Percentiles rank a stretch among this genome's conserved stretches.
phyloP scores from a whole-genome alignment of 2,113 vertebrate species.

The Malurus elegans region DNA sequence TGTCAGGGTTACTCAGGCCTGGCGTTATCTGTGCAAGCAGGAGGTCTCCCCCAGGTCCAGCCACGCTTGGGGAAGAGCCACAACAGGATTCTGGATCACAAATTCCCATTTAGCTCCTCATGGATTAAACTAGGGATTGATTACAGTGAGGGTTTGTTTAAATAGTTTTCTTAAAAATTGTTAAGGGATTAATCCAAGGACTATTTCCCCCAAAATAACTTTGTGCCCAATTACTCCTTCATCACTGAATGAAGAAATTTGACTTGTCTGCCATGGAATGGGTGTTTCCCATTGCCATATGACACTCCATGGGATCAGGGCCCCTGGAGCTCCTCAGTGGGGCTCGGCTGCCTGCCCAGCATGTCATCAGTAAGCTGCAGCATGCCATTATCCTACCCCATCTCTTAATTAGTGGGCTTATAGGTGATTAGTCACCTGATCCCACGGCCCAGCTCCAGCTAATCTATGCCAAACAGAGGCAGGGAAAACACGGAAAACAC shows the following conservation, averaged over 20 bases:
- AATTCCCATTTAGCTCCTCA: background rate
- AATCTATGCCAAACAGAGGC: background rate
- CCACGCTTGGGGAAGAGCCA: fast-evolving
- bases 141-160: background rate
- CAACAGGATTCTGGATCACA: background rate
- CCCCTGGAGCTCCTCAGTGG: background rate
- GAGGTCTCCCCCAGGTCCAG: background rate
- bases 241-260: fast-evolving
- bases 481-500: background rate
- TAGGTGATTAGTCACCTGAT: constrained; percentile 35
- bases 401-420: constrained; percentile 20
- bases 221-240: background rate
- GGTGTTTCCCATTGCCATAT: background rate
- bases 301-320: background rate
- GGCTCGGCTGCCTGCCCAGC: background rate
- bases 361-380: background rate
- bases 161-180: background rate
- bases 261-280: fast-evolving
- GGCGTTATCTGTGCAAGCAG: background rate
- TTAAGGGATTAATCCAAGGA: background rate
- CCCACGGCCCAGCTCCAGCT: background rate
- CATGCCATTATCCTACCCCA: background rate
- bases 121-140: background rate
- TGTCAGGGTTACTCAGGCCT: background rate
- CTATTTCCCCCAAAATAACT: background rate